phyloP scores from a whole-genome alignment of 2,113 vertebrate genomes.

The Siniperca knerii region DNA sequence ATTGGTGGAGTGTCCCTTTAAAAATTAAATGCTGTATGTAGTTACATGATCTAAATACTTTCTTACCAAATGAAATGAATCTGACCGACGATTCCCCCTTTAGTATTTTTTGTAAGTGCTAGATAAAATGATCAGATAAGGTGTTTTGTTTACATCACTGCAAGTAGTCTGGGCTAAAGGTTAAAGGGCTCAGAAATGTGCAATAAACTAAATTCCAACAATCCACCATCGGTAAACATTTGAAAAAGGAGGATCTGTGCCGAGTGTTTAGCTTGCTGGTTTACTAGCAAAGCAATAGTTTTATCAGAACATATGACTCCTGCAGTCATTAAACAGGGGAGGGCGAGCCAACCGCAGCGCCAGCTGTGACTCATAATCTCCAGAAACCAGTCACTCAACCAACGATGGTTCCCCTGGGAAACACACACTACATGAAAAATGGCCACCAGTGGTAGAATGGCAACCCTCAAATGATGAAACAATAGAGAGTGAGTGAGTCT shows the following conservation, averaged over 20 bases:
- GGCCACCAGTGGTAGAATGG: conserved; percentile 15
- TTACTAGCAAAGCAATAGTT: conserved; percentile 21
- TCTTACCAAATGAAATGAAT: background rate
- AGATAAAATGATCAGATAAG: background rate
- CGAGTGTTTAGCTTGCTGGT: background rate
- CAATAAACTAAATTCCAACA: conserved; percentile 10
- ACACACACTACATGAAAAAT: conserved; percentile 31
- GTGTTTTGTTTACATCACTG: background rate
- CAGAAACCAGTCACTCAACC: conserved; percentile 41
- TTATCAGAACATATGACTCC: conserved; percentile 46
- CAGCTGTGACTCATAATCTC: conserved; percentile 64
- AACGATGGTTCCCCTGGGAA: conserved; percentile 41
- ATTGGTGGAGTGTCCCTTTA: background rate
- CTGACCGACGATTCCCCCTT: background rate
- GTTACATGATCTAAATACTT: background rate
- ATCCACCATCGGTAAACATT: conserved; percentile 52
- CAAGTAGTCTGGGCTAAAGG: background rate
- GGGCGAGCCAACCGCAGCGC: conserved; percentile 34
- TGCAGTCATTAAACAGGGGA: conserved; percentile 52
- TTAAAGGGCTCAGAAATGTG: conserved; percentile 15
- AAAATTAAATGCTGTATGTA: background rate
- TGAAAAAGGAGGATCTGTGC: conserved; percentile 30
- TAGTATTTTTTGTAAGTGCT: background rate
- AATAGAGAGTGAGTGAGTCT: background rate
- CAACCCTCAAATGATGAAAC: conserved; percentile 25